These are phyloP conservation scores for Pelodiscus sinensis DNA, from an alignment of 2,113 vertebrate genomes.

Conservation along the genomic window DNA sequence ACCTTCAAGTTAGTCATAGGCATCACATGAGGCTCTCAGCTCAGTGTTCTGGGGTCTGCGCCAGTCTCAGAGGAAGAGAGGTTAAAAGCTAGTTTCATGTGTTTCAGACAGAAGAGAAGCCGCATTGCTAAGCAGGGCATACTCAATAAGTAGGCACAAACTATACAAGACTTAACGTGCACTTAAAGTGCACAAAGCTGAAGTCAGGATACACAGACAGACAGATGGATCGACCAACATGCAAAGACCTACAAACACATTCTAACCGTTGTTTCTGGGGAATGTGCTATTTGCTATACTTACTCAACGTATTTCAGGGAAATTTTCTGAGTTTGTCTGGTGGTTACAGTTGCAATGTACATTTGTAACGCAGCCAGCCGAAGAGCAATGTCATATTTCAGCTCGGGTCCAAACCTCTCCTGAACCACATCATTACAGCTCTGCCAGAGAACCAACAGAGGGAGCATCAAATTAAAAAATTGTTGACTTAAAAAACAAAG, in stretches of 20 bases:
- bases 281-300: conserved; percentile 69
- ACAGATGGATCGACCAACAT: not conserved
- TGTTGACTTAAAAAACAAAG: not conserved
- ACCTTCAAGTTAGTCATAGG: not conserved
- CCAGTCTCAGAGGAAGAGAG: not conserved
- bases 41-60: not conserved
- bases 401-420: conserved; percentile 95
- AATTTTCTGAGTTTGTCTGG: conserved; percentile 97
- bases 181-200: not conserved
- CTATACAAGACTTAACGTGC: not conserved
- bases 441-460: conserved; percentile 84
- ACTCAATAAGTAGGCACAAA: not conserved
- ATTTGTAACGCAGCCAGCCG: conserved; percentile 95
- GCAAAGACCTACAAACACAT: not conserved
- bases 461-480: conserved; percentile 70
- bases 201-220: not conserved
- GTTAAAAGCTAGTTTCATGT: not conserved
- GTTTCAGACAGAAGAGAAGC: not conserved
- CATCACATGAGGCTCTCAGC: not conserved
- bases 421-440: conserved; percentile 98
- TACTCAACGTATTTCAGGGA: conserved; percentile 99
- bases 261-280: not conserved
- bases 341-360: conserved; percentile 96
- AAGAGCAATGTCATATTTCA: conserved; percentile 96
- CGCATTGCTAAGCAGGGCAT: not conserved